Percentiles rank a stretch among this genome's conserved stretches.
These are phyloP conservation scores for Tenthredo distinguenda DNA, from an alignment of 2,888 invertebrate species.

Conservation along the genomic window DNA sequence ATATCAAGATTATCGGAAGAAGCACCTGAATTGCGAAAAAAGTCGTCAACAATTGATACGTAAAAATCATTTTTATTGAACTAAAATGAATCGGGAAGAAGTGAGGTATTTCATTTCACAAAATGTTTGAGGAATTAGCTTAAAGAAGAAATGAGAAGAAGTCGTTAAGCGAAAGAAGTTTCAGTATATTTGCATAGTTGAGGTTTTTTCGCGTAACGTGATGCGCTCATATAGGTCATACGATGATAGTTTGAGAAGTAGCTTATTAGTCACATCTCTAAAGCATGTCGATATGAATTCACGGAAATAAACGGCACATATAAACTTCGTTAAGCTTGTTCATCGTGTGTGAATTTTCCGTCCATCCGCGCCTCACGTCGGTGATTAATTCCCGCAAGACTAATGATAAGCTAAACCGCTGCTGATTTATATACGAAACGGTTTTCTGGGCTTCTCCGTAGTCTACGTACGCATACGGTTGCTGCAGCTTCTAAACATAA, in stretches of 20 bases:
- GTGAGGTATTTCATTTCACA: neutral
- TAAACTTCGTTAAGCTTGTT: neutral
- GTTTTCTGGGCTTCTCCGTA: neutral
- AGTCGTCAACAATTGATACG: no score
- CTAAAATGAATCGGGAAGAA: neutral
- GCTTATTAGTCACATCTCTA: slow-evolving; percentile 6
- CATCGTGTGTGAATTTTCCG: neutral
- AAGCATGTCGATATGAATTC: neutral
- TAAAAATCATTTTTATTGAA: no score
- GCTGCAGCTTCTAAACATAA: neutral
- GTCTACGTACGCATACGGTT: neutral
- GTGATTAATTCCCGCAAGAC: neutral
- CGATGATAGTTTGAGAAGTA: neutral
- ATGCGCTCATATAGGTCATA: neutral
- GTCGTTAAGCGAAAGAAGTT: neutral
- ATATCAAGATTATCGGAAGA: no score
- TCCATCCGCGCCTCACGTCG: neutral
- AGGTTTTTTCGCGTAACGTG: neutral
- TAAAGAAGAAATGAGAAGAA: neutral
- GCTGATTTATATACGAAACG: neutral
- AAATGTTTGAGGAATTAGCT: neutral
- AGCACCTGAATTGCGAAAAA: no score
- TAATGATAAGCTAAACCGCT: neutral
- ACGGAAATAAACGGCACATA: neutral
- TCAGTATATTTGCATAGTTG: neutral